phyloP scores from a whole-genome alignment of 2,797 vertebrate species.

The Tympanoctomys barrerae region DNA sequence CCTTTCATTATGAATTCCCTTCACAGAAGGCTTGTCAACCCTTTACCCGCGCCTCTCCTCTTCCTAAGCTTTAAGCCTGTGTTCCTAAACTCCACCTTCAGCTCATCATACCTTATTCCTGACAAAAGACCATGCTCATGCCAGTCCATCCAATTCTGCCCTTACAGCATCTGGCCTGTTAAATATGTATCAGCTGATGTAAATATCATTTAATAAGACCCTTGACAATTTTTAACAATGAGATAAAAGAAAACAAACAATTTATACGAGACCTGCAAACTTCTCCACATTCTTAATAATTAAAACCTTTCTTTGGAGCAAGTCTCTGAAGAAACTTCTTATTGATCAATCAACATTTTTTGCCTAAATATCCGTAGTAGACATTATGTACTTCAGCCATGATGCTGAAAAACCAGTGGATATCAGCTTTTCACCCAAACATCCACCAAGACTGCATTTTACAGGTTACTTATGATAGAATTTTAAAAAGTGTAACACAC shows the following conservation, averaged over 20 bases:
- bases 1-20: neutral
- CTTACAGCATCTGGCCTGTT: neutral
- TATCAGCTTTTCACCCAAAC: neutral
- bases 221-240: slow-evolving; percentile 7
- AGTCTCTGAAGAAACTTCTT: slow-evolving; percentile 75
- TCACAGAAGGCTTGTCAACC: neutral
- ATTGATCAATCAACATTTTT: slow-evolving; percentile 67
- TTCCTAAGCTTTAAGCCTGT: neutral
- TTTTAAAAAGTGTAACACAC: neutral
- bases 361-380: slow-evolving; percentile 72
- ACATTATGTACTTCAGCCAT: neutral
- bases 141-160: neutral
- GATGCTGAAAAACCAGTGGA: neutral
- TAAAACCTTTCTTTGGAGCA: slow-evolving; percentile 78
- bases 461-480: neutral
- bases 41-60: neutral
- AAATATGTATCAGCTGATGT: neutral
- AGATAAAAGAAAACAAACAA: slow-evolving; percentile 27
- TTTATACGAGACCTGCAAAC: slow-evolving; percentile 48
- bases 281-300: slow-evolving; percentile 72
- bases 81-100: neutral
- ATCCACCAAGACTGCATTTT: neutral
- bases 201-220: slow-evolving; percentile 22
- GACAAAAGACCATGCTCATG: neutral
- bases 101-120: neutral